A percentile compares a stretch with the other conserved stretches of the same genome.
Evolutionary conservation across 1,140 invertebrate species (phyloP).

Genomic region (Papilio polytes): DNA sequence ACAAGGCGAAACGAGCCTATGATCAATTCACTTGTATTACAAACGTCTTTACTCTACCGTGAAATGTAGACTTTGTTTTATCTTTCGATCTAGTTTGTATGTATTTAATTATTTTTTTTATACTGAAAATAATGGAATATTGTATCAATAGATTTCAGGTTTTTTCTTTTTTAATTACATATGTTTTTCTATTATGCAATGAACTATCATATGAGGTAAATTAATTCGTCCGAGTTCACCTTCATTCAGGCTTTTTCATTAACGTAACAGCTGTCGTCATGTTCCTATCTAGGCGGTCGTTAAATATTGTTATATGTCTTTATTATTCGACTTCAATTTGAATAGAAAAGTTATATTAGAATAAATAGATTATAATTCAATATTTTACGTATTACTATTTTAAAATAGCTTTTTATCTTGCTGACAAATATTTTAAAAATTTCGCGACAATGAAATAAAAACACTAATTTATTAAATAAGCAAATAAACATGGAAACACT

Average conservation of each 20-base stretch:
- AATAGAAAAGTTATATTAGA: not conserved
- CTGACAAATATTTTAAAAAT: too few species aligned
- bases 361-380: not conserved
- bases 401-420: too few species aligned
- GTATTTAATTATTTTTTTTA: not conserved
- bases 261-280: not conserved
- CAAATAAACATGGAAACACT: too few species aligned
- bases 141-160: too few species aligned
- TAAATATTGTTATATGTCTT: not conserved
- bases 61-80: not conserved
- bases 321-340: not conserved
- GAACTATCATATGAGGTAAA: not conserved
- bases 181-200: too few species aligned
- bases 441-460: too few species aligned
- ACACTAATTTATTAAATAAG: too few species aligned
- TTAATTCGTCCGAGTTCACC: not conserved
- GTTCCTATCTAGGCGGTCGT: not conserved
- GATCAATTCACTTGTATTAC: not conserved
- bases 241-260: not conserved
- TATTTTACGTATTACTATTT: not conserved
- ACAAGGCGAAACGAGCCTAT: conserved; percentile 18
- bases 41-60: not conserved
- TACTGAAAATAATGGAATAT: too few species aligned
- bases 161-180: too few species aligned
- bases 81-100: not conserved